phyloP scores from a whole-genome alignment of 2,797 vertebrate species.

The Paratrypauchen microcephalus region DNA sequence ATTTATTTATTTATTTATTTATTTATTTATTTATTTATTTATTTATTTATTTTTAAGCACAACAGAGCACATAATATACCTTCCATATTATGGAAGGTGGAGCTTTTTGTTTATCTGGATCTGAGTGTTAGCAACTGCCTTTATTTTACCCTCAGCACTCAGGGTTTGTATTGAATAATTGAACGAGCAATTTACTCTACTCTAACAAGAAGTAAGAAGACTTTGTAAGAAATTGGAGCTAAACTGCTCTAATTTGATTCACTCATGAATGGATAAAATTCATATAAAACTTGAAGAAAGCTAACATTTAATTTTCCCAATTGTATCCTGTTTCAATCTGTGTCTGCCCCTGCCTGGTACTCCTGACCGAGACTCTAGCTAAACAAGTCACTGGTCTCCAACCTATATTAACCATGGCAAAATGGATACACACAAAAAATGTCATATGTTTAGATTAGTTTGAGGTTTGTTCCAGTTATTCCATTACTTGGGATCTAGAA shows the following conservation, averaged over 20 bases:
- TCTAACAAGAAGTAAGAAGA: background rate
- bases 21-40: no score
- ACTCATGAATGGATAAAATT: background rate
- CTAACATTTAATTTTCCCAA: background rate
- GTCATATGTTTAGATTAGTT: no score
- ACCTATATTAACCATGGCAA: no score
- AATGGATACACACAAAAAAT: no score
- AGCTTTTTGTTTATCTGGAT: constrained; percentile 13
- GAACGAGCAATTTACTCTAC: constrained; percentile 6
- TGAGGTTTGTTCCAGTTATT: no score
- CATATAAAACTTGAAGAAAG: background rate
- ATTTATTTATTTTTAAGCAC: no score
- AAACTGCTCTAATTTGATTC: background rate
- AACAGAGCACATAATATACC: constrained; percentile 6
- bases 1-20: no score
- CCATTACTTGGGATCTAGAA: no score
- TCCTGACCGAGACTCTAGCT: no score
- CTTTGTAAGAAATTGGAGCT: background rate
- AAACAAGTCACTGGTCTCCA: no score
- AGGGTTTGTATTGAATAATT: constrained; percentile 19
- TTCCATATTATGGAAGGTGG: no score
- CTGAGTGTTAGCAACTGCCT: background rate
- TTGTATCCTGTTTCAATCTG: background rate
- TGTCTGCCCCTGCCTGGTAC: no score
- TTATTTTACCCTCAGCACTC: constrained; percentile 6